phyloP scores from a whole-genome alignment of 2,888 invertebrate genomes.

The Ophion ventricosus region DNA sequence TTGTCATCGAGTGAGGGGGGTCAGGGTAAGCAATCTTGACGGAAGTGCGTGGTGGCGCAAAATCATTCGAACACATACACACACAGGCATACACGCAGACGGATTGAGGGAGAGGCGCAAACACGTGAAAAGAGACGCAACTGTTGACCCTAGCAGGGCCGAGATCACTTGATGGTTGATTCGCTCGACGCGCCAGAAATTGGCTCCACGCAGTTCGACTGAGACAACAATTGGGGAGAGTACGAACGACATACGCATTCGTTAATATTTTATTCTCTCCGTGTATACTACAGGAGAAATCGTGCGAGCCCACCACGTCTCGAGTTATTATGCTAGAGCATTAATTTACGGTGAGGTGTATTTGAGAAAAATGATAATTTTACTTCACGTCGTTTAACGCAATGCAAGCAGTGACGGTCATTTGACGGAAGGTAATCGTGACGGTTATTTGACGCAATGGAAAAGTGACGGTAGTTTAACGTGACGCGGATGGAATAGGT shows the following conservation, averaged over 20 bases:
- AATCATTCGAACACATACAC: conserved; percentile 36
- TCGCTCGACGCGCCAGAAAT: conserved; percentile 55
- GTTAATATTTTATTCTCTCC: not conserved
- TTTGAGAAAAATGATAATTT: not conserved
- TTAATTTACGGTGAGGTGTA: too few relatives aligned
- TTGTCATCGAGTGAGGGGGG: conserved; percentile 38
- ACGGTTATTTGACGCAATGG: too few relatives aligned
- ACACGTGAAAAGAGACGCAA: not conserved
- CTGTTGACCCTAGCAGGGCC: conserved; percentile 20
- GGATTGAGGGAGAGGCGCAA: not conserved
- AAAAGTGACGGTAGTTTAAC: too few relatives aligned
- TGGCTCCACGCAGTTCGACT: conserved; percentile 29
- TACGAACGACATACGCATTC: not conserved
- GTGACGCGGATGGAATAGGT: too few relatives aligned
- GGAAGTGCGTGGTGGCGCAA: conserved; percentile 54
- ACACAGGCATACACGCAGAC: not conserved
- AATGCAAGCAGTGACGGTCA: not conserved
- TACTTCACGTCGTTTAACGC: too few relatives aligned
- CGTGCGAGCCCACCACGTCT: not conserved
- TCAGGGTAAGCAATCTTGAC: conserved; percentile 13
- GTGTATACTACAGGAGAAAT: not conserved
- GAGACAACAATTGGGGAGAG: conserved; percentile 26
- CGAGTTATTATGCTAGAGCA: too few relatives aligned
- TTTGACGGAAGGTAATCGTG: too few relatives aligned
- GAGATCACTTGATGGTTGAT: conserved; percentile 36